phyloP scores from a whole-genome alignment of 2,888 invertebrate genomes.

The Stramonita haemastoma region DNA sequence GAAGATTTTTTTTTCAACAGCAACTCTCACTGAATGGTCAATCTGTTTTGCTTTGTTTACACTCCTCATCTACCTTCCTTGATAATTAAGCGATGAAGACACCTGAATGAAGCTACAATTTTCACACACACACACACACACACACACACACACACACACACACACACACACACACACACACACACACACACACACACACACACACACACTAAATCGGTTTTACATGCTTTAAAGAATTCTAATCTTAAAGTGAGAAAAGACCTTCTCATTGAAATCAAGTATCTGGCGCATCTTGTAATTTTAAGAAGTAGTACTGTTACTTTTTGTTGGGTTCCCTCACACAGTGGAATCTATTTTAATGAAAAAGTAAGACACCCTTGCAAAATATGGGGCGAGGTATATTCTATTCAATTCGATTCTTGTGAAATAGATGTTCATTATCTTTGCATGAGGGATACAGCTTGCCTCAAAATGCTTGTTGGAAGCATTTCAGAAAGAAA shows the following conservation, averaged over 20 bases:
- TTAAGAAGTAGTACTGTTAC: no score
- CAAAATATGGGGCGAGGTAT: background rate
- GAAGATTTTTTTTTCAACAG: background rate
- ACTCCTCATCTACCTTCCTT: background rate
- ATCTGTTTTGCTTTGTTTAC: background rate
- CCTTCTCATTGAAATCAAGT: no score
- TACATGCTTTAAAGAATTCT: background rate
- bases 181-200: slow-evolving; percentile 15
- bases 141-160: slow-evolving; percentile 5
- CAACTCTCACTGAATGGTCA: background rate
- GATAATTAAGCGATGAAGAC: background rate
- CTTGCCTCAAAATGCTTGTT: no score
- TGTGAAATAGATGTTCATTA: background rate
- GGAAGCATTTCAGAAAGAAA: no score
- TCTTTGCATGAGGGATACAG: no score
- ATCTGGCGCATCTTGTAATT: no score
- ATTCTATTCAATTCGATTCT: no score
- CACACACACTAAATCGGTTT: background rate
- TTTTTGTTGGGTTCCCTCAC: no score
- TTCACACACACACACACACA: background rate
- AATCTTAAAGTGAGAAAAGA: background rate
- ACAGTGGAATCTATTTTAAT: no score
- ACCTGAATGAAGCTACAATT: background rate
- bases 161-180: slow-evolving; percentile 4
- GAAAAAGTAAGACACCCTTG: no score